These are phyloP conservation scores for Parapsyche elsis DNA, from an alignment of 1,140 invertebrate species.

Conservation along the genomic window DNA sequence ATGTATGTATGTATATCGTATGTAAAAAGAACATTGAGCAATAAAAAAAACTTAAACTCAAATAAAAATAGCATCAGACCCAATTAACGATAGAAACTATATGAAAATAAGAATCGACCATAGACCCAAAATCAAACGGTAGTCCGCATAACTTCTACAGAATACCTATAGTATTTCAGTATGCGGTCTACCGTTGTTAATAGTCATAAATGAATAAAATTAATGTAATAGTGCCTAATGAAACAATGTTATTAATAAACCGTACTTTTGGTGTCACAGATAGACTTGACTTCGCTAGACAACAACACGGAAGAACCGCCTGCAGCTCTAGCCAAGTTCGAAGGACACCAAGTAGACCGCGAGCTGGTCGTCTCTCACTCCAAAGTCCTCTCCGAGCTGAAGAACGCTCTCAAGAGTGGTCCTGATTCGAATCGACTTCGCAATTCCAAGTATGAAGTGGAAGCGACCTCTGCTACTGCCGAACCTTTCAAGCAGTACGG, in stretches of 20 bases:
- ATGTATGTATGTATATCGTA: no score
- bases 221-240: conserved; percentile 73
- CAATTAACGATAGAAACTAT: no score
- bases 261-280: conserved; percentile 57
- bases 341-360: conserved; percentile 59
- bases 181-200: no score
- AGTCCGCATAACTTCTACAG: no score
- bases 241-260: conserved; percentile 59
- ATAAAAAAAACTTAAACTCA: no score
- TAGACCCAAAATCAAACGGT: no score
- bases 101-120: no score
- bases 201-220: no score
- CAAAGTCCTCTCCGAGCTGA: conserved; percentile 65
- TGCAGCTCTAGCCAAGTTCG: conserved; percentile 46
- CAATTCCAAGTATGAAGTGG: neutral
- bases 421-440: conserved; percentile 24
- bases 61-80: no score
- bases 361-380: conserved; percentile 65
- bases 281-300: neutral
- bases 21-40: no score
- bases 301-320: no score
- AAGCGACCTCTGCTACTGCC: neutral
- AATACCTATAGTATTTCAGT: no score
- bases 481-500: neutral
- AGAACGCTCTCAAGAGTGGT: conserved; percentile 65